Conservation (phyloP, 92 coral and sea anemone species). For the Bergia sp. region DNA sequence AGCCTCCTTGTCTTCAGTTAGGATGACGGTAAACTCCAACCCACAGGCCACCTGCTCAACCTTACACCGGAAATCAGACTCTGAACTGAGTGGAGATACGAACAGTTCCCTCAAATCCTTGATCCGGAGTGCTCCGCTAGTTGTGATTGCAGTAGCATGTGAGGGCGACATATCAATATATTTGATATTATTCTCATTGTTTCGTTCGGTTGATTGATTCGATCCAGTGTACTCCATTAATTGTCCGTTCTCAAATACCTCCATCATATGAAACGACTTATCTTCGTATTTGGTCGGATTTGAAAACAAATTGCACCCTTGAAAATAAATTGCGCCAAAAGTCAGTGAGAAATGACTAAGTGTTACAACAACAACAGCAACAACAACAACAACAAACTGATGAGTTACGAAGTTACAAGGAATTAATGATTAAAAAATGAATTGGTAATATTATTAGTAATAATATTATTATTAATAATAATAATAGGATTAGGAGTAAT, state of each 20-base stretch:
- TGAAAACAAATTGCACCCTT: background rate
- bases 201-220: background rate
- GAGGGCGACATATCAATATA: slow-evolving; percentile 1
- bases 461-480: too few species aligned
- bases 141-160: slow-evolving; percentile 1
- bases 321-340: background rate
- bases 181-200: background rate
- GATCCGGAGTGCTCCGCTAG: background rate
- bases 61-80: background rate
- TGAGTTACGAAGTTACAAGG: too few species aligned
- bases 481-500: too few species aligned
- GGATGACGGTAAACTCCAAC: slow-evolving; percentile 23
- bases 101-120: background rate
- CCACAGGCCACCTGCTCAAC: slow-evolving; percentile 23
- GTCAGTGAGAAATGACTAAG: background rate
- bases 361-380: background rate
- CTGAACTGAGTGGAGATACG: background rate
- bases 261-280: background rate
- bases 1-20: slow-evolving; percentile 8
- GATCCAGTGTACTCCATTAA: background rate
- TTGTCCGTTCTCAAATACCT: background rate
- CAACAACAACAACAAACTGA: too few species aligned
- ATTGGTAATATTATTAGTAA: too few species aligned
- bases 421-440: too few species aligned
- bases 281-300: background rate